Conservation (phyloP, 2,113 vertebrate species). For the Capreolus pygargus region DNA sequence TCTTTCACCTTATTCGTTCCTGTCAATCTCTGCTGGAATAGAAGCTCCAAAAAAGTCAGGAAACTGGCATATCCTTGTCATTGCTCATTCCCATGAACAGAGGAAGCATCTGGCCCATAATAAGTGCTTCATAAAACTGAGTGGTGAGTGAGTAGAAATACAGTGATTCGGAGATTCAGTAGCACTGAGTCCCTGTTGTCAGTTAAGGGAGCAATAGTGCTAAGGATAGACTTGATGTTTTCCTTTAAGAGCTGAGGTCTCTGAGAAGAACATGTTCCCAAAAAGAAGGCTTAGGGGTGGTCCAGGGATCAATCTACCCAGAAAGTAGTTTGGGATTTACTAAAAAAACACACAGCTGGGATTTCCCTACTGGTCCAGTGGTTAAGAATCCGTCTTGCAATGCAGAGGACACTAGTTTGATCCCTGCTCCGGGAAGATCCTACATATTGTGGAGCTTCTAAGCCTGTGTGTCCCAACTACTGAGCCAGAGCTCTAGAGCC, state of each 20-base stretch:
- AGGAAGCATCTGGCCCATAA: not conserved
- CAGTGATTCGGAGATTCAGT: not conserved
- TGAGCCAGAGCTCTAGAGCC: not conserved
- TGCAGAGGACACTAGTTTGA: not conserved
- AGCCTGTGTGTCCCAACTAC: not conserved
- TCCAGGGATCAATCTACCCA: not conserved
- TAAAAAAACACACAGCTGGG: not conserved
- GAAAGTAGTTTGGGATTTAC: not conserved
- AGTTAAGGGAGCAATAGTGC: not conserved
- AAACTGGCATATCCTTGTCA: not conserved
- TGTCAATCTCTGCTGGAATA: not conserved
- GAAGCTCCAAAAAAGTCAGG: not conserved
- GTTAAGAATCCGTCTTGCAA: not conserved
- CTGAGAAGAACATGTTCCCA: not conserved
- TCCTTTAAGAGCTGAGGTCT: not conserved
- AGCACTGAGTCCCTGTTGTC: not conserved
- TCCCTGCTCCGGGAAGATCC: not conserved
- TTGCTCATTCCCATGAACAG: not conserved
- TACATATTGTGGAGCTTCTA: not conserved
- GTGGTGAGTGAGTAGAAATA: not conserved
- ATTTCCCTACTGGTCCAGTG: not conserved
- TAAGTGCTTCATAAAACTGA: not conserved
- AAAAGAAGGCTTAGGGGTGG: not conserved
- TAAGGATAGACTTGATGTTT: not conserved
- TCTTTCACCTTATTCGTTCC: not conserved